Evolutionary conservation across 1,140 invertebrate genomes (phyloP), one percentile per base, ranked within the genome.

Genomic region (Maniola jurtina): DNA sequence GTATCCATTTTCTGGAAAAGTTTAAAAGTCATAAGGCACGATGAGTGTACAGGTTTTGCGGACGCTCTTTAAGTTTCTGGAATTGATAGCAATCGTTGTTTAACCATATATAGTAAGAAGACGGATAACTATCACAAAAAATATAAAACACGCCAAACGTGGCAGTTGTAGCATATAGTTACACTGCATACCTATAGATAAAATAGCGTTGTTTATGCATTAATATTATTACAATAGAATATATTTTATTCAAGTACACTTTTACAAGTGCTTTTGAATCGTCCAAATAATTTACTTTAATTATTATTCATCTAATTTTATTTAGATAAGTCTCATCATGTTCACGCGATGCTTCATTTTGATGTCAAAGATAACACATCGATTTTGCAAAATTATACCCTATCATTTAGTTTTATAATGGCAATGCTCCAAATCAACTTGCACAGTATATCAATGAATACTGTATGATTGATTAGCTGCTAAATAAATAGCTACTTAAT

Each of bases 71-170:
- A 52, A 52, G 35, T 59, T 52, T 59, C 56, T 40, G 45, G 57
- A 52, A 66, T 60, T 60, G 64, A 66, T 66, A 66, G 60, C 36
- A 40, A 66, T 66, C 64, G 33, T 25, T 16, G 25, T 52, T 14
- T 64, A 57, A 56, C 62, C 62, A 33, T 64, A 64, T 36, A 64
- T 36, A 57, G 54, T 9, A 40, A 42, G 48, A 55, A 55, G 16
- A 55, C 14, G 16, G 33, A 42, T 42, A 8, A 6, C 14, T 33
- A 42, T 40, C 50, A 42, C 13, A 13, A 38, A 52, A 50, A 38
- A 34, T 16, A 61, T 34, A 48, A 45, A 45, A 45, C 13, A 13
- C 2, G 42, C 9, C 6, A 48, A 48, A 48, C n/a, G n/a, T 48
- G 47, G 25, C 25, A 25, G 25, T 25, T 25, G 25, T 25, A 25